Evolutionary conservation across 2,113 vertebrate species (phyloP), one percentile per base, ranked within the genome.

Genomic region (Apodemus speciosus): DNA sequence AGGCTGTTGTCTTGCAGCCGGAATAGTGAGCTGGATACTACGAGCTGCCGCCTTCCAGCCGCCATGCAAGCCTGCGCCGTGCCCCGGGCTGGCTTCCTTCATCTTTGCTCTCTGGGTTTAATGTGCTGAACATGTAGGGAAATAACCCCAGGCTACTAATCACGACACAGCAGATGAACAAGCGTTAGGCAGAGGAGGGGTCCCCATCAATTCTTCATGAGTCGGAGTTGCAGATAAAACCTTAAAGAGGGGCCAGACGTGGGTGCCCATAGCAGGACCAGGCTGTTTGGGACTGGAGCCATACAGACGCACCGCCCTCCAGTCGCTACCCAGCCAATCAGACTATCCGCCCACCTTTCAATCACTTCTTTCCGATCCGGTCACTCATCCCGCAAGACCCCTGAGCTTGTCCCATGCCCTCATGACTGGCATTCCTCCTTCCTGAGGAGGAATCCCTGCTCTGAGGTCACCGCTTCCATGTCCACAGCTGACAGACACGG

Each of bases 31-130:
- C 6, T 25, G 38, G n/a, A 27, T 2, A 9, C 15, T 40, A 16
- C 4, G 8, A 27, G 35, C 0, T 0, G 15, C 16, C 1, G 7
- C 3, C 6, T 53, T 38, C 13, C 58, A 23, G 25, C 43, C 40
- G 58, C 77, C 3, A 0, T 3, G 35, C 14, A 9, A 53, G 23
- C 14, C 46, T 69, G 3, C 7, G 4, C 9, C 32, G 8, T 38
- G 21, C 13, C 20, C 77, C 9, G 1, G 27, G 0, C 5, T 58
- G 21, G 20, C 32, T 51, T 49, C 56, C 56, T 49, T 62, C 9
- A 51, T 49, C n/a, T 80, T 32, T 38, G 38, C 7, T 9, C 32
- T 66, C 32, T 64, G 53, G n/a, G 15, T 51, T 73, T 73, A n/a
- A 58, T 18, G 35, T 16, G 77, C 89, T 83, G 1, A 27, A 35